These are phyloP conservation scores for Scolopax bukidnonensis DNA, from an alignment of 2,797 vertebrate species.

Conservation along the genomic window DNA sequence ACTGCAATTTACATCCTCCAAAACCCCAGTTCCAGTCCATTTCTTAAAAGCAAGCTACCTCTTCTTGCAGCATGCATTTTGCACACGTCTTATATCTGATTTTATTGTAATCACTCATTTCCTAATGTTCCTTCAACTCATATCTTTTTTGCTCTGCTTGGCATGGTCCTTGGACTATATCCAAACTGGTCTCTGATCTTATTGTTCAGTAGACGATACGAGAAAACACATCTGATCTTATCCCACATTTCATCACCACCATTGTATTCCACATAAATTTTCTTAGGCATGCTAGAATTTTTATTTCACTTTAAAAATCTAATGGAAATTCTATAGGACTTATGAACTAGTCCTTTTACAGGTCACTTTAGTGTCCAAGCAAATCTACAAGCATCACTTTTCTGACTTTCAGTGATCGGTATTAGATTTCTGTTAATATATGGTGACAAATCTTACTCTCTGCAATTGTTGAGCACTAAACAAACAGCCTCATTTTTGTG, in stretches of 20 bases:
- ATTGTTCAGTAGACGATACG: neutral
- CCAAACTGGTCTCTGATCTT: neutral
- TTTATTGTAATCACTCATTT: conserved; percentile 11
- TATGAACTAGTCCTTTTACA: neutral
- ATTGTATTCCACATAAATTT: neutral
- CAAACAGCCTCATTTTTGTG: neutral
- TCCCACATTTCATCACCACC: neutral
- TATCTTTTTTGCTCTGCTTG: neutral
- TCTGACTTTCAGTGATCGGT: neutral
- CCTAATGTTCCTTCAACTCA: neutral
- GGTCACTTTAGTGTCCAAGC: neutral
- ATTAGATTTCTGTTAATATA: neutral
- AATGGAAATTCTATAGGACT: neutral
- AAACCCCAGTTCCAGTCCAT: neutral
- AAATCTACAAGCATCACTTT: neutral
- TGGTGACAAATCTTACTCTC: neutral
- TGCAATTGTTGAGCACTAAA: neutral
- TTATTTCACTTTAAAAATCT: neutral
- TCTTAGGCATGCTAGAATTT: neutral
- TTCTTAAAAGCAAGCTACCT: neutral
- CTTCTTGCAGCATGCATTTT: neutral
- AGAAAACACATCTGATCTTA: conserved; percentile 7
- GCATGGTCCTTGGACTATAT: neutral
- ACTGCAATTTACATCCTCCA: neutral
- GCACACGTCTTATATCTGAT: neutral